A percentile compares a stretch with the other conserved stretches of the same genome.
phyloP scores from a whole-genome alignment of 2,113 vertebrate species.

The Falcunculus frontatus region DNA sequence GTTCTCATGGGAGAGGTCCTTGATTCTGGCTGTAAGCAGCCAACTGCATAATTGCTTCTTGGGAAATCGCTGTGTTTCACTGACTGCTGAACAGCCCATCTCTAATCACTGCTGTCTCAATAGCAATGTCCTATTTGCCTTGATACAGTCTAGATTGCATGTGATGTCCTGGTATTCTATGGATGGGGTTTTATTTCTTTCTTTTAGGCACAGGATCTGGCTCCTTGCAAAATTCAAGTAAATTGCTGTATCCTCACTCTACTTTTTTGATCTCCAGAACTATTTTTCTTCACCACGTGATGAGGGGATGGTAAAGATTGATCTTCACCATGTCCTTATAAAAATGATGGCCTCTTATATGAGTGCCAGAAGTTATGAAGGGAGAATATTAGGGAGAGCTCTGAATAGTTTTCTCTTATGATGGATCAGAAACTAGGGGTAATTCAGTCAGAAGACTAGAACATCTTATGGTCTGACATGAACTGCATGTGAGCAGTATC shows the following conservation, averaged over 20 bases:
- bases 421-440: background rate
- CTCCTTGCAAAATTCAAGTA: background rate
- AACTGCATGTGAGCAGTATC: background rate
- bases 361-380: background rate
- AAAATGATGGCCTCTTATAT: background rate
- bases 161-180: background rate
- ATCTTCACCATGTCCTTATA: background rate
- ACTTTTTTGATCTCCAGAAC: background rate
- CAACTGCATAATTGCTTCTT: background rate
- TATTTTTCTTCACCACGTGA: background rate
- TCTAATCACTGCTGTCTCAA: background rate
- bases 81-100: background rate
- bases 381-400: background rate
- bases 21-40: background rate
- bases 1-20: background rate
- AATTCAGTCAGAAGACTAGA: background rate
- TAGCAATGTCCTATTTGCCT: background rate
- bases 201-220: background rate
- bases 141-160: background rate
- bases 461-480: background rate
- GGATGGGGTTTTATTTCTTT: background rate
- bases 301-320: background rate
- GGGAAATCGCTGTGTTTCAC: background rate
- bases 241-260: background rate
- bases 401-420: background rate